Percentiles rank a stretch among this genome's conserved stretches.
Conservation (phyloP, 1,140 invertebrate genomes). For the silkworm (Bombyx mori) region DNA sequence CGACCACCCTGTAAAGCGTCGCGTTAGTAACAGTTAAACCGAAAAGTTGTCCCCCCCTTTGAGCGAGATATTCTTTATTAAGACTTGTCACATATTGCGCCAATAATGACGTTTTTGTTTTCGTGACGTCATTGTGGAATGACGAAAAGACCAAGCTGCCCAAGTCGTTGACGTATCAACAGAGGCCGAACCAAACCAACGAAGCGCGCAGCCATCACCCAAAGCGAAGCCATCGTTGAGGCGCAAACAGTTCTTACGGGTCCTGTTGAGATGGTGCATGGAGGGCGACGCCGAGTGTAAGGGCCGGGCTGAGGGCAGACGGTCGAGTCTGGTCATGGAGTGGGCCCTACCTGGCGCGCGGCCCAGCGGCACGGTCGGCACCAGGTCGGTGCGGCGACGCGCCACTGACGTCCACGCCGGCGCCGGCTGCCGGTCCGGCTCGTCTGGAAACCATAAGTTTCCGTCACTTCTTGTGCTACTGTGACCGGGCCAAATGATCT, state of each 20-base stretch:
- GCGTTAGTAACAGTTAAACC: too few species aligned
- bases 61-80: background rate
- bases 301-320: conserved; percentile 76
- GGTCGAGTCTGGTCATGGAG: conserved; percentile 92
- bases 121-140: background rate
- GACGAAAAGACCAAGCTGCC: background rate
- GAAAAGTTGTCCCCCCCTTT: too few species aligned
- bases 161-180: background rate
- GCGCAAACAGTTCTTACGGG: conserved; percentile 34
- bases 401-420: conserved; percentile 79
- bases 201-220: background rate
- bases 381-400: conserved; percentile 89
- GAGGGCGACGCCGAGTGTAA: conserved; percentile 62
- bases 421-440: conserved; percentile 71
- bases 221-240: conserved; percentile 8
- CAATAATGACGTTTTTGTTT: background rate
- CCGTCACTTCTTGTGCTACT: too few species aligned
- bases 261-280: conserved; percentile 50
- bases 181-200: background rate
- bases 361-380: conserved; percentile 87
- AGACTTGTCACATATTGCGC: background rate
- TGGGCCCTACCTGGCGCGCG: conserved; percentile 88
- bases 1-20: too few species aligned
- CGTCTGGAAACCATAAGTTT: conserved; percentile 30
- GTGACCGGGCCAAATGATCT: too few species aligned